Base-by-base conservation (phyloP, 2,113 vertebrate species). In the Nycticebus coucang region DNA sequence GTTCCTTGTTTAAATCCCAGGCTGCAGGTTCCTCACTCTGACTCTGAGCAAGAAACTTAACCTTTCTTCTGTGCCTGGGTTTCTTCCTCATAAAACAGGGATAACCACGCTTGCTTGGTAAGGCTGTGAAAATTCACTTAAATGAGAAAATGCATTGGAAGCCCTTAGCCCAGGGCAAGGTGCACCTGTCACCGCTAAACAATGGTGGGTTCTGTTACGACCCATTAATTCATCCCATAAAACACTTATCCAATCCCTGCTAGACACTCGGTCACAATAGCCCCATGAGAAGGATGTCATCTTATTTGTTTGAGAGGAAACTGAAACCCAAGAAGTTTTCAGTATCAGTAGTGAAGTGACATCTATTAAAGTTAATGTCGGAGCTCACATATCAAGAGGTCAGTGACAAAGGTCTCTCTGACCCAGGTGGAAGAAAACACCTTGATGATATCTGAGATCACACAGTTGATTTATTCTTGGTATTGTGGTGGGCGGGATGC, bases 201-300 rank as follows among this genome's bases (percentile, higher is more conserved):
- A 4, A 11, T 1, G 8, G 26, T 0, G 0, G 4, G 10, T 45
- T 60, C 93, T 81, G 33, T 41, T 21, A 21, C 0, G 8, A 80
- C 7, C 59, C 71, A 0, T 15, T 30, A 1, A 1, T 10, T 41
- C 13, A 0, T 13, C 68, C 53, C 5, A 0, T 18, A 30, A 30
- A 35, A 66, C 66, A 4, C 5, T 62, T 7, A 19, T 0, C 64
- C 13, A 71, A 10, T 30, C 24, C 19, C 28, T 3, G 18, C 55
- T 28, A 5, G 2, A 30, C 1, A 57, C 21, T 57, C 14, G 30
- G 24, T 45, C 3, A 59, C 30, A 45, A 33, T 22, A 50, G 33
- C 22, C 41, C 45, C 30, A 1, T 0, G 41, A 60, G 45, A n/a
- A 0, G 33, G 55, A 0, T 10, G 57, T 19, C 12, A 0, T 19